A percentile compares a stretch with the other conserved stretches of the same genome.
phyloP scores from a whole-genome alignment of 2,113 vertebrate species.

The Alces alces region DNA sequence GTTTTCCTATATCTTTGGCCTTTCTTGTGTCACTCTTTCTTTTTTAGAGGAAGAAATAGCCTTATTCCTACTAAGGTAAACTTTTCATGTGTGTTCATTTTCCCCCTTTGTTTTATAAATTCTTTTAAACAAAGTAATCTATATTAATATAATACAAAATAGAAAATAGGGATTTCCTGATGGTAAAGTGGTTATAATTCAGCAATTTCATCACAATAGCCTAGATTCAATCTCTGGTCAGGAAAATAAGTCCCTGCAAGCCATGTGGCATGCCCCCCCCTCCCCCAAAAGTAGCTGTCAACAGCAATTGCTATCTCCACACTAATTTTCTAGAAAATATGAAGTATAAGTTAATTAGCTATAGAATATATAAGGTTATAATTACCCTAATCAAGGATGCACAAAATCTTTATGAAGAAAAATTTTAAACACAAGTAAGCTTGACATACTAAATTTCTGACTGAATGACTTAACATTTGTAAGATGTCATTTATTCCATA shows the following conservation, averaged over 20 bases:
- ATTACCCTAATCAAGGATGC: neutral
- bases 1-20: neutral
- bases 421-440: neutral
- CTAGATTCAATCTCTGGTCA: too few species aligned
- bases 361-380: neutral
- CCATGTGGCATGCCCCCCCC: too few species aligned
- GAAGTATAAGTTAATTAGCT: neutral
- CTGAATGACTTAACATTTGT: neutral
- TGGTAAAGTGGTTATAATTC: too few species aligned
- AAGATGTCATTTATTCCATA: neutral
- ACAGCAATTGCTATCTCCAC: neutral
- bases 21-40: neutral
- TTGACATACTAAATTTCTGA: neutral
- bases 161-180: neutral
- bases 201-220: too few species aligned
- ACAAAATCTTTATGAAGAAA: neutral
- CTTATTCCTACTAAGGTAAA: neutral
- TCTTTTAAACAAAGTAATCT: neutral
- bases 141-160: neutral
- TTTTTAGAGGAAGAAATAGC: neutral
- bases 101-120: neutral
- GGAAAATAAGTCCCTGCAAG: too few species aligned
- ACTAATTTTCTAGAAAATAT: neutral
- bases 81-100: neutral
- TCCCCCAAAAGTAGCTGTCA: neutral